A percentile compares a stretch with the other conserved stretches of the same genome.
Conservation (phyloP, 2,113 vertebrate species). For the Collichthys lucidus region DNA sequence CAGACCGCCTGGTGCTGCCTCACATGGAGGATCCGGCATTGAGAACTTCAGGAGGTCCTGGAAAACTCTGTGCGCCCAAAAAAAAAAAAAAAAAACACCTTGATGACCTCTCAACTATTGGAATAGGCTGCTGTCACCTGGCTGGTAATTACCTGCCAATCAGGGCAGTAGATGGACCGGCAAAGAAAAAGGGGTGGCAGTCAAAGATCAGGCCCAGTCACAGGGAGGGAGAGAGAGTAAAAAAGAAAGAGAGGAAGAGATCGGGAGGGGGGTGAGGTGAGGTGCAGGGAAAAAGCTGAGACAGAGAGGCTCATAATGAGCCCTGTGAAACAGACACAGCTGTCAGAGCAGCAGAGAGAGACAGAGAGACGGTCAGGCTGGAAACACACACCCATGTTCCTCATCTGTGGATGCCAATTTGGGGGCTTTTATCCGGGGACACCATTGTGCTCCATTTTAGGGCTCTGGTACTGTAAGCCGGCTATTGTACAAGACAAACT, state of each 20-base stretch:
- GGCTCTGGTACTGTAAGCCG: conserved; percentile 45
- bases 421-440: conserved; percentile 59
- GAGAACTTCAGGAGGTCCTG: conserved; percentile 43
- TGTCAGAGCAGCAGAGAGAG: conserved; percentile 62
- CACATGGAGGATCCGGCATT: conserved; percentile 11
- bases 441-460: conserved; percentile 53
- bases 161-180: conserved; percentile 58
- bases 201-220: conserved; percentile 55
- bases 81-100: conserved; percentile 25
- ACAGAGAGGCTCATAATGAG: conserved; percentile 67
- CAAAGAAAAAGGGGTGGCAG: conserved; percentile 54
- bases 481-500: conserved; percentile 53
- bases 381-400: conserved; percentile 52
- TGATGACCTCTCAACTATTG: conserved; percentile 68
- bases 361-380: conserved; percentile 31
- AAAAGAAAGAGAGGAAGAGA: conserved; percentile 33
- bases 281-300: conserved; percentile 17
- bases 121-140: conserved; percentile 74
- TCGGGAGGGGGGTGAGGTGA: neutral
- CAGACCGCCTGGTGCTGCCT: conserved; percentile 23
- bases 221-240: conserved; percentile 16
- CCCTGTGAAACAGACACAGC: conserved; percentile 62
- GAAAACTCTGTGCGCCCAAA: conserved; percentile 35
- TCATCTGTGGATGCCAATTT: conserved; percentile 59
- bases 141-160: conserved; percentile 79